Evolutionary conservation across 2,888 invertebrate species (phyloP).

Genomic region (Cremastinae sp.): DNA sequence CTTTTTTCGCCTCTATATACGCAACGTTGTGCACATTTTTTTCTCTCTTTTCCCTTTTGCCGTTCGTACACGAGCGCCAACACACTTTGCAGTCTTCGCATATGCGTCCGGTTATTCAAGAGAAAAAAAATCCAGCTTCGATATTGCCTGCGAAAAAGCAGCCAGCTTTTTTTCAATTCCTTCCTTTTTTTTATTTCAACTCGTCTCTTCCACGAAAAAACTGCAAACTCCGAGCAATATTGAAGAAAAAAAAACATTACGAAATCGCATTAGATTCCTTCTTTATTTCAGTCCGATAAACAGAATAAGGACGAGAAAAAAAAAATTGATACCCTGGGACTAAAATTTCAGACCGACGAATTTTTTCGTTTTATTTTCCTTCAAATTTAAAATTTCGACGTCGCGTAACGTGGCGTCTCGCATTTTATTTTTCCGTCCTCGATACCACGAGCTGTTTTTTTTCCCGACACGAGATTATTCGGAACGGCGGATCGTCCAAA

Average conservation of each 20-base stretch:
- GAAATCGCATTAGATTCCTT: too few species aligned
- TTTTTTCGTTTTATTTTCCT: too few species aligned
- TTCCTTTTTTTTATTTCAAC: background rate
- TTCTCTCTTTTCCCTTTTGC: background rate
- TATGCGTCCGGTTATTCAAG: background rate
- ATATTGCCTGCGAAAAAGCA: constrained; percentile 7
- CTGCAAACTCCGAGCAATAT: background rate
- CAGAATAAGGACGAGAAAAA: background rate
- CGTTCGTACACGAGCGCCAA: background rate
- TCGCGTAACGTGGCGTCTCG: too few species aligned
- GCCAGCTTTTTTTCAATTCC: constrained; percentile 11
- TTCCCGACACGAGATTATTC: constrained; percentile 14
- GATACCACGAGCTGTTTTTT: too few species aligned
- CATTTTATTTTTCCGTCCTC: too few species aligned
- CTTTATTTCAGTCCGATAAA: background rate
- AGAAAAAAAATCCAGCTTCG: background rate
- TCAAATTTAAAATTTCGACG: too few species aligned
- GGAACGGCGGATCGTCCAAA: constrained; percentile 30
- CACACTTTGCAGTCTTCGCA: background rate
- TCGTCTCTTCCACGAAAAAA: background rate
- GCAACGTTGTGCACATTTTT: background rate
- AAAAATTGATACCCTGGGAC: too few species aligned
- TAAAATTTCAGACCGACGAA: too few species aligned
- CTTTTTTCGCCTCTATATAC: constrained; percentile 1
- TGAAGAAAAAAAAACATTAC: background rate